phyloP scores from a whole-genome alignment of 2,888 invertebrate species.

The Lycaena phlaeas region DNA sequence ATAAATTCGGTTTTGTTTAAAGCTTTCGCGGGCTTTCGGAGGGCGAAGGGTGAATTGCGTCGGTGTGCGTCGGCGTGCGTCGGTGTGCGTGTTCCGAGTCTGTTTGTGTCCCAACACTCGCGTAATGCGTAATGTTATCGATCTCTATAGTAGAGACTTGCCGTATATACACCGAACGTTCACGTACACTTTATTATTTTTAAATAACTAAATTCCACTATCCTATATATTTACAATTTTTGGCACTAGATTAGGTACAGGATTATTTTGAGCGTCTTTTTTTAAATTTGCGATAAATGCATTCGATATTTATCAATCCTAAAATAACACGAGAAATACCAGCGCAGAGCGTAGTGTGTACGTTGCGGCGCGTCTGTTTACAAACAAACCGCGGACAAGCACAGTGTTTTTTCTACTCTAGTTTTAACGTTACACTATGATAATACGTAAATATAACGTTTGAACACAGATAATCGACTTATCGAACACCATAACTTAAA shows the following conservation, averaged over 20 bases:
- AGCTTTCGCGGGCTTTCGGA: constrained; percentile 50
- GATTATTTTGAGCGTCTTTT: constrained; percentile 21
- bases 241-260: constrained; percentile 27
- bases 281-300: constrained; percentile 16
- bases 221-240: constrained; percentile 17
- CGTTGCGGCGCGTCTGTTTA: constrained; percentile 53
- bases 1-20: constrained; percentile 70
- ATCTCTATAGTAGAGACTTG: constrained; percentile 63
- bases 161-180: constrained; percentile 25
- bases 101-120: constrained; percentile 36
- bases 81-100: constrained; percentile 39
- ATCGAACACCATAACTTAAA: constrained; percentile 5
- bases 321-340: constrained; percentile 15
- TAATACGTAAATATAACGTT: constrained; percentile 5
- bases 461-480: constrained; percentile 5
- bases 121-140: constrained; percentile 73
- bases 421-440: constrained; percentile 12
- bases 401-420: constrained; percentile 29
- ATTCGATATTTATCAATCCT: constrained; percentile 13
- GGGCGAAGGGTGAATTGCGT: constrained; percentile 35
- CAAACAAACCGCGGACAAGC: constrained; percentile 49
- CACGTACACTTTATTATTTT: constrained; percentile 15
- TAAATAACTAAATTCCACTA: too few relatives aligned
- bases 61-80: constrained; percentile 42
- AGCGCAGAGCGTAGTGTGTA: constrained; percentile 22